Conservation (phyloP, 1,140 invertebrate species). For the Hirudo medicinalis region DNA sequence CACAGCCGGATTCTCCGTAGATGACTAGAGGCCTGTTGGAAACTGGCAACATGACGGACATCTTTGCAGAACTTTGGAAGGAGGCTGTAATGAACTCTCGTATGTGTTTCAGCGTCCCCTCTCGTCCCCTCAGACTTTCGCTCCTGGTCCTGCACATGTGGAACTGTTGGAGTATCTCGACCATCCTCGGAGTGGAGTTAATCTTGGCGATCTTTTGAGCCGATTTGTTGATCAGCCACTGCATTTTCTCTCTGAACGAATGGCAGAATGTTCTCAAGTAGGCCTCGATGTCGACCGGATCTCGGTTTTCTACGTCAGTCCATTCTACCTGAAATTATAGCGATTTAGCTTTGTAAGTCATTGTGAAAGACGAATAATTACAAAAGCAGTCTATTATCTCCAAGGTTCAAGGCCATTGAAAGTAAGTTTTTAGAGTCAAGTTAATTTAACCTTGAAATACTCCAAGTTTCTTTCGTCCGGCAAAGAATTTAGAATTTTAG, state of each 20-base stretch:
- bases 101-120: conserved; percentile 63
- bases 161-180: conserved; percentile 84
- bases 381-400: too few species aligned
- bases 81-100: conserved; percentile 52
- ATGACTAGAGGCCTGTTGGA: conserved; percentile 29
- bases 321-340: conserved; percentile 56
- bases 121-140: conserved; percentile 76
- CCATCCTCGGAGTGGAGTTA: conserved; percentile 19
- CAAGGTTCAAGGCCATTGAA: too few species aligned
- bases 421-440: not conserved
- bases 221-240: conserved; percentile 47
- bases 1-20: conserved; percentile 31
- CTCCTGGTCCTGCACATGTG: conserved; percentile 87
- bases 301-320: conserved; percentile 80
- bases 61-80: conserved; percentile 34
- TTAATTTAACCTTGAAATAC: conserved; percentile 5
- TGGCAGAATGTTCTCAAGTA: conserved; percentile 81
- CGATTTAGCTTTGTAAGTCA: not conserved
- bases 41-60: conserved; percentile 38
- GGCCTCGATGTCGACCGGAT: conserved; percentile 73
- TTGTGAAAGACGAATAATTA: too few species aligned
- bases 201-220: conserved; percentile 40
- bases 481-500: conserved; percentile 33
- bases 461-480: conserved; percentile 10
- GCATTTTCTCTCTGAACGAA: conserved; percentile 67